Percentiles rank a stretch among this genome's conserved stretches.
Evolutionary conservation across 2,888 invertebrate genomes (phyloP).

Genomic region (Meta bourneti): DNA sequence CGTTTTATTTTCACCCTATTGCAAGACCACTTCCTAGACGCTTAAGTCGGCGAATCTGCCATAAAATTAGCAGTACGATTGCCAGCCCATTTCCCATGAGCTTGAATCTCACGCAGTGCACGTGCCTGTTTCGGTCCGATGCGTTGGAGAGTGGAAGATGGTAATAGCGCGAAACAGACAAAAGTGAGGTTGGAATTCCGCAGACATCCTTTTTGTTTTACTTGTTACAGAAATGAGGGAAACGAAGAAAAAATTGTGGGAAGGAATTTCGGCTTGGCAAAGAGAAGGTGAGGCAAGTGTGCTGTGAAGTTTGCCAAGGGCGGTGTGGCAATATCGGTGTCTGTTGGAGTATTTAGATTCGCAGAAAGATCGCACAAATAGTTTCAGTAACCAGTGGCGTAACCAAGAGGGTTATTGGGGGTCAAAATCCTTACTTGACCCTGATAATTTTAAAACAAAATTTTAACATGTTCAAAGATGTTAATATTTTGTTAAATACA

Average conservation of each 20-base stretch:
- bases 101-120: background rate
- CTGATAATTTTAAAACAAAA: no score
- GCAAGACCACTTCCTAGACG: no score
- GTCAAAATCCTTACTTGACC: no score
- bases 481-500: no score
- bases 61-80: no score
- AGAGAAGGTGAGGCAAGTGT: background rate
- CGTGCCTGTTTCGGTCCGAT: conserved; percentile 33
- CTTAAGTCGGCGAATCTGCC: no score
- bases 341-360: background rate
- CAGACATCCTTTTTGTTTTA: conserved; percentile 1
- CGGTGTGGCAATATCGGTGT: background rate
- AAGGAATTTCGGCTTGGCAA: background rate
- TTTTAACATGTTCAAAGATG: no score
- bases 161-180: conserved; percentile 28
- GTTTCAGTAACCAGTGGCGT: no score
- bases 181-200: background rate
- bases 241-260: conserved; percentile 1
- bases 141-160: background rate
- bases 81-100: no score
- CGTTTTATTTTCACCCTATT: no score
- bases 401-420: no score
- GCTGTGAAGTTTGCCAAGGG: conserved; percentile 2
- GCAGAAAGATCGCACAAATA: background rate
- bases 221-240: background rate